Evolutionary conservation across 2,888 invertebrate species (phyloP).

Genomic region (Megastigmus dorsalis): DNA sequence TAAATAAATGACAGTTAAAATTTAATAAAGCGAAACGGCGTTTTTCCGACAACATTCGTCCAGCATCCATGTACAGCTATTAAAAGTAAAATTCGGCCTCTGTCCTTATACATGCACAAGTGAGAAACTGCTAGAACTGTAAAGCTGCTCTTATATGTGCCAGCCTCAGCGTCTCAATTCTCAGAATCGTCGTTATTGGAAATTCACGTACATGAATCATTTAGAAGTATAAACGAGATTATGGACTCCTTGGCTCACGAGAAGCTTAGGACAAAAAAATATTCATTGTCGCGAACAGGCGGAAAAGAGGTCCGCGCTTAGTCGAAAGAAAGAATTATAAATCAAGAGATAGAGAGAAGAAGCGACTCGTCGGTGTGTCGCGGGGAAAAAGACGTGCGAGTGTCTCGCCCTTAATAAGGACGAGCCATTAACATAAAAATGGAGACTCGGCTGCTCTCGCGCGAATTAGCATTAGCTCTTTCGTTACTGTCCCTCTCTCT

Average conservation of each 20-base stretch:
- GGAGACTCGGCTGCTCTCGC: constrained; percentile 30
- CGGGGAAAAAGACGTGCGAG: constrained; percentile 3
- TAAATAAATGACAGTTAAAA: too few relatives aligned
- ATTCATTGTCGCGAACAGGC: too few relatives aligned
- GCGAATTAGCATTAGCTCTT: constrained; percentile 51
- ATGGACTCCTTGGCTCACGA: background rate
- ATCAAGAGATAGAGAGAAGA: background rate
- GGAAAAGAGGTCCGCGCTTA: background rate
- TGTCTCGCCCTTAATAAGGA: constrained; percentile 40
- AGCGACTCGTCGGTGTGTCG: background rate
- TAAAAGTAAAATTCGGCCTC: too few relatives aligned
- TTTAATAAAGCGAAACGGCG: too few relatives aligned
- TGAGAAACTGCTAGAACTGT: too few relatives aligned
- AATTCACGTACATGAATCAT: background rate
- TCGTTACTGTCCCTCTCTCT: constrained; percentile 16
- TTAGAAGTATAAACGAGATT: background rate
- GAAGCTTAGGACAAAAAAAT: too few relatives aligned
- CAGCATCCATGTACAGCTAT: too few relatives aligned
- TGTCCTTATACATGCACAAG: too few relatives aligned
- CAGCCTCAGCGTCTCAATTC: background rate
- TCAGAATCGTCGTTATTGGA: too few relatives aligned
- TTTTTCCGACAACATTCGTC: too few relatives aligned
- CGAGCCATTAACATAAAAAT: constrained; percentile 46
- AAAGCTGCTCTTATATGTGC: background rate
- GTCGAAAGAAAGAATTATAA: background rate